Evolutionary conservation across 1,140 invertebrate species (phyloP), one percentile per base, ranked within the genome.

Genomic region (Homarus americanus): DNA sequence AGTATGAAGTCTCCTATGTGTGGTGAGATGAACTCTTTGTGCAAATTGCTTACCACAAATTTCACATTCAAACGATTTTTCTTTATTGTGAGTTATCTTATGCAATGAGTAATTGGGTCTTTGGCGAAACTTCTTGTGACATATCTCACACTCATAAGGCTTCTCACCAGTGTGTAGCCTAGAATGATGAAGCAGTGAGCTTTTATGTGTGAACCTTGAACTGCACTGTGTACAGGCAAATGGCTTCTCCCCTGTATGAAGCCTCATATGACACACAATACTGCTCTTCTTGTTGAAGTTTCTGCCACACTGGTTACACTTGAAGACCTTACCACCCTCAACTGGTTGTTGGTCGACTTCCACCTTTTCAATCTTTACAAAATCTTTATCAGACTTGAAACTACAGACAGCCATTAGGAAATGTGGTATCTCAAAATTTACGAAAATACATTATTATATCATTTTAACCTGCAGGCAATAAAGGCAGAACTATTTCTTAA

Each of bases 21-120:
- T 84, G 82, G 82, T 84, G 34, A 84, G 82, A 24, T 84, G 82
- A 28, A 84, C 82, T 15, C 82, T 63, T 66, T 84, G 82, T n/a
- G 82, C 58, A 34, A 84, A 84, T 66, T 41, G 12, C 82, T 84
- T 84, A 20, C 63, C 38, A n/a, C 82, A 84, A 20, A 58, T 20
- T 1, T 41, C 36, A 38, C 82, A 84, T 7, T 41, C 40, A 63
- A 84, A 84, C 32, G 15, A 28, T 49, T 84, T 84, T 3, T 84
- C 82, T 0, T 69, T 41, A 2, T 63, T 84, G 82, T 84, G 82
- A 0, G 41, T 84, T 63, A 72, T 84, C 49, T 63, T 53, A 69
- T 84, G 82, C 36, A 84, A 36, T 12, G 63, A 32, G 34, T 84
- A 84, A 32, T 72, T 72, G 1, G 82, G 58, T 9, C 69, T 53